Evolutionary conservation across 1,140 invertebrate species (phyloP).

Genomic region (Tetragonula clypearis): DNA sequence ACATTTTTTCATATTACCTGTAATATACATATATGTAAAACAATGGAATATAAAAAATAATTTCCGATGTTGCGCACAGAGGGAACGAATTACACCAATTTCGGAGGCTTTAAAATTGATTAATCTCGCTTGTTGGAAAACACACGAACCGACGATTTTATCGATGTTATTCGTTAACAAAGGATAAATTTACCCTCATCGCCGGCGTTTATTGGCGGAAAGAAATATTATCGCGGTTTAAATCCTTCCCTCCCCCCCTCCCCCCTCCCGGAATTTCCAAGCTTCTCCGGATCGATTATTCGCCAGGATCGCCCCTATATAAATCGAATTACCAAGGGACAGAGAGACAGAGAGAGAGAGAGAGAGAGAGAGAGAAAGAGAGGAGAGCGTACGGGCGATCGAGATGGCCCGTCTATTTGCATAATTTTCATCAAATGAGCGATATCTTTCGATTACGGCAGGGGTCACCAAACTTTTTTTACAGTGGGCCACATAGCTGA

Average conservation of each 20-base stretch:
- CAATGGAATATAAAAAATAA: too few species aligned
- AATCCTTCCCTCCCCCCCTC: too few species aligned
- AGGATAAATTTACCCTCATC: slow-evolving; percentile 29
- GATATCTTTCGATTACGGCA: slow-evolving; percentile 34
- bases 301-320: neutral
- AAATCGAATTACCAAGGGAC: slow-evolving; percentile 6
- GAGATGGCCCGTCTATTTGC: slow-evolving; percentile 6
- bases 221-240: slow-evolving; percentile 24
- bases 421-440: slow-evolving; percentile 47
- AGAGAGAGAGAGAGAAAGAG: neutral
- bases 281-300: slow-evolving; percentile 5
- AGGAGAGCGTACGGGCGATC: neutral
- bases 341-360: too few species aligned
- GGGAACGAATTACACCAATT: neutral
- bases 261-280: neutral
- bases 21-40: too few species aligned
- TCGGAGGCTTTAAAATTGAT: neutral
- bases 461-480: too few species aligned
- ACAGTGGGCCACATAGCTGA: too few species aligned
- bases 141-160: neutral
- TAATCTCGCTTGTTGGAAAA: neutral
- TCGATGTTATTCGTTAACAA: neutral
- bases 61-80: too few species aligned
- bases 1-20: too few species aligned
- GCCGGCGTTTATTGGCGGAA: slow-evolving; percentile 8